These are phyloP conservation scores for Megaustenia siamemsis DNA, from an alignment of 2,888 invertebrate species.

Conservation along the genomic window DNA sequence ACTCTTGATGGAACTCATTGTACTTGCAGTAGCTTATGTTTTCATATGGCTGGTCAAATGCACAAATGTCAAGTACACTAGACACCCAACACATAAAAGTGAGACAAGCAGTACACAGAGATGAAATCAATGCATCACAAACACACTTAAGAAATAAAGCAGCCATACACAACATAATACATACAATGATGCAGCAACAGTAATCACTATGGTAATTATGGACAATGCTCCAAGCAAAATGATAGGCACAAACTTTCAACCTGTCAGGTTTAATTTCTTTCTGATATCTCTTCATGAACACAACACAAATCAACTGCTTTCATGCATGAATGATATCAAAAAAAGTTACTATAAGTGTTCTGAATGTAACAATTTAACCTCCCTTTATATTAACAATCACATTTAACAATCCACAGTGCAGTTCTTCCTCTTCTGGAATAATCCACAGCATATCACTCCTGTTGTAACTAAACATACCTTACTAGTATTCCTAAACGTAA, in stretches of 20 bases:
- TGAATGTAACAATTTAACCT: no score
- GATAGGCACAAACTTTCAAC: constrained; percentile 31
- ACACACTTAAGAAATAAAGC: background rate
- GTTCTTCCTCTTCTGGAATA: no score
- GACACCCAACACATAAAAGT: background rate
- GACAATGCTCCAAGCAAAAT: background rate
- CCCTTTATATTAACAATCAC: no score
- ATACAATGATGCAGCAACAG: background rate
- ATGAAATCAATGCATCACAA: background rate
- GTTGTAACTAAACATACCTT: no score
- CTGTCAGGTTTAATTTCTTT: background rate
- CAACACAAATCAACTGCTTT: constrained; percentile 9
- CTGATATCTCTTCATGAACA: background rate
- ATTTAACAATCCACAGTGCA: no score
- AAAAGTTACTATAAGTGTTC: no score
- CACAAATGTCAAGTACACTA: background rate
- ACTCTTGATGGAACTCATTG: no score
- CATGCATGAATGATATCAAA: no score
- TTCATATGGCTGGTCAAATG: no score
- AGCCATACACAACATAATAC: background rate
- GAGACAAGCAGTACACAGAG: background rate
- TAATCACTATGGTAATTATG: background rate
- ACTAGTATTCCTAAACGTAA: no score
- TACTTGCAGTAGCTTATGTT: no score
- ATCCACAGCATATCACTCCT: no score